These are phyloP conservation scores for Uropsilus gracilis DNA, from an alignment of 2,113 vertebrate genomes.

Conservation along the genomic window DNA sequence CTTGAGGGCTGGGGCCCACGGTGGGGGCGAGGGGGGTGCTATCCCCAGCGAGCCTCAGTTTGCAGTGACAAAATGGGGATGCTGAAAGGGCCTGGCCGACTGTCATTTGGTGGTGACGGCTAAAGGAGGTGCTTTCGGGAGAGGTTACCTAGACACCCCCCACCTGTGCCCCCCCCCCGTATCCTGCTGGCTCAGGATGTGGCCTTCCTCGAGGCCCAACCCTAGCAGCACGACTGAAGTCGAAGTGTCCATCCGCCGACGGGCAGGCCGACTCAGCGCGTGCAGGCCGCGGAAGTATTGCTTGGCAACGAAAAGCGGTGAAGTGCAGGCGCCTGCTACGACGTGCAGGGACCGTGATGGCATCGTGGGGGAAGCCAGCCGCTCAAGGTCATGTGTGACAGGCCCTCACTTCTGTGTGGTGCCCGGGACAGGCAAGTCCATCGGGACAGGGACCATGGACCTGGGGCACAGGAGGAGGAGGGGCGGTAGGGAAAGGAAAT, in stretches of 20 bases:
- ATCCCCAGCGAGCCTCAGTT: neutral
- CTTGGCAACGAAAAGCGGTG: neutral
- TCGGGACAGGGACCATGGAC: fast-evolving
- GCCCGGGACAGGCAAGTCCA: neutral
- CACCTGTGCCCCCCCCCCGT: no score
- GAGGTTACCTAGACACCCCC: no score
- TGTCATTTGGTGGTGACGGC: neutral
- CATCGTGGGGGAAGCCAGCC: no score
- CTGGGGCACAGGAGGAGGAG: neutral
- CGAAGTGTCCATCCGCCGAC: fast-evolving
- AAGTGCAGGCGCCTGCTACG: fast-evolving
- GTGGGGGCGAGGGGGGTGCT: no score
- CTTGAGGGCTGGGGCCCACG: neutral
- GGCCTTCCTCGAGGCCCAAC: no score
- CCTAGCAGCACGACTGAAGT: neutral
- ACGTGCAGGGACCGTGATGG: fast-evolving
- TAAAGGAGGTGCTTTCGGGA: no score
- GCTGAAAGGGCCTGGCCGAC: neutral
- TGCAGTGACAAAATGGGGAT: no score
- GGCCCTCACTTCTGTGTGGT: neutral
- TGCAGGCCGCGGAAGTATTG: neutral
- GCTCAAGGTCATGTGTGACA: neutral
- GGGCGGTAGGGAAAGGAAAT: neutral
- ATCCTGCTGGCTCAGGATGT: neutral
- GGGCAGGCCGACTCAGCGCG: neutral